Evolutionary conservation across 35 echinoderm and acorn worm species (phyloP).

Genomic region (Lytechinus pictus): DNA sequence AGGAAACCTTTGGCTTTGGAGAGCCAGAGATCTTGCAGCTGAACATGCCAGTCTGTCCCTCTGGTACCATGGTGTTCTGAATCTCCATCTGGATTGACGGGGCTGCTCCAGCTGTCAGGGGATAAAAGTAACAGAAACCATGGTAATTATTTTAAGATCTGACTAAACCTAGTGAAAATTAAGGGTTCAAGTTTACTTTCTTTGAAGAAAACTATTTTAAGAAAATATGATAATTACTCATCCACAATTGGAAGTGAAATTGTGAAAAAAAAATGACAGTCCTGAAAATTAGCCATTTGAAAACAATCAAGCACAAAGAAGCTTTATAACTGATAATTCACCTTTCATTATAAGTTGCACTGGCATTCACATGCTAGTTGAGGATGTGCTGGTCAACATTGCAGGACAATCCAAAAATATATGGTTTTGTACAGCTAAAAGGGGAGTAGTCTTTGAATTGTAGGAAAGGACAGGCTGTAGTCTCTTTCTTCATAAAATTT

Average conservation of each 20-base stretch:
- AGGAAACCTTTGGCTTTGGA: conserved; percentile 78
- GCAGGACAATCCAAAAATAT: neutral
- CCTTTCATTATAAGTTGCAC: neutral
- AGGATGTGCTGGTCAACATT: neutral
- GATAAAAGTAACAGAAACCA: neutral
- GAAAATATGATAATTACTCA: neutral
- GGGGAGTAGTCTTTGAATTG: neutral
- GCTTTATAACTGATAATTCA: neutral
- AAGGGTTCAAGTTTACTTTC: neutral
- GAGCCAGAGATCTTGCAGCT: conserved; percentile 80
- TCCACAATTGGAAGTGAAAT: neutral
- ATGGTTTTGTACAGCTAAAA: neutral
- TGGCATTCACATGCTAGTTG: neutral
- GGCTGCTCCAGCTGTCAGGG: conserved; percentile 62
- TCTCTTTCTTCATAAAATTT: neutral
- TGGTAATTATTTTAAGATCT: neutral
- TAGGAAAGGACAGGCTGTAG: neutral
- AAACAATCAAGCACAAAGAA: too few species aligned
- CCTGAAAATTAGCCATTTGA: neutral
- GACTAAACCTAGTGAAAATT: neutral
- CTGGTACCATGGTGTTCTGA: conserved; percentile 56
- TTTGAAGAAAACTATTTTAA: neutral
- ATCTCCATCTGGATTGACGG: conserved; percentile 81
- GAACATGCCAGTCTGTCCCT: conserved; percentile 73
- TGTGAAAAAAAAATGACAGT: neutral